A percentile compares a stretch with the other conserved stretches of the same genome.
phyloP scores from a whole-genome alignment of 2,797 vertebrate species.

The Pyrocephalus nanus region DNA sequence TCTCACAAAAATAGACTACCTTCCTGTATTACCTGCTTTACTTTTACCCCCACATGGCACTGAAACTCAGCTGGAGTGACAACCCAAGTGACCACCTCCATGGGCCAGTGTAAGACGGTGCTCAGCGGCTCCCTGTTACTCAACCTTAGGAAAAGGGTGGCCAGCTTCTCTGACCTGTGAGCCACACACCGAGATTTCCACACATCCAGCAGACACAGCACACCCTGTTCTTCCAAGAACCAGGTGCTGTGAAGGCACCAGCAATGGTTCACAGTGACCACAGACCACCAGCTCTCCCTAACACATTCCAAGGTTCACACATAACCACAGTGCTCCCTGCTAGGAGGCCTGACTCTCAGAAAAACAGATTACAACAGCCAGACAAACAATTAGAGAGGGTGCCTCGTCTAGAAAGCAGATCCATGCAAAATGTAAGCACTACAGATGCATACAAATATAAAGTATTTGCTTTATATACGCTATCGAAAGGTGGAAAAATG shows the following conservation, averaged over 20 bases:
- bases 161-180: not conserved
- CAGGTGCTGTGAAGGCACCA: not conserved
- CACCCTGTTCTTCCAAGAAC: not conserved
- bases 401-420: not conserved
- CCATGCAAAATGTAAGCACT: fast-evolving
- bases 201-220: fast-evolving
- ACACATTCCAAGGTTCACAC: fast-evolving
- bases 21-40: not conserved
- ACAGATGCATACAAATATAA: not conserved
- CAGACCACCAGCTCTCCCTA: not conserved
- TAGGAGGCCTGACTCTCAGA: not conserved
- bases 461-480: not conserved
- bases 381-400: not conserved
- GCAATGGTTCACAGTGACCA: not conserved
- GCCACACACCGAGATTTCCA: not conserved
- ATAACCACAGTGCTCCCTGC: not conserved
- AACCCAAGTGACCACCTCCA: fast-evolving
- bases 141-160: fast-evolving
- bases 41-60: not conserved
- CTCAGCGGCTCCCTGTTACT: not conserved
- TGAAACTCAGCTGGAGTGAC: not conserved
- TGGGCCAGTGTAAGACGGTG: fast-evolving
- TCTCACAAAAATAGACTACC: not conserved
- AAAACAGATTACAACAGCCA: not conserved
- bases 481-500: not conserved